Base-by-base conservation (phyloP, 2,888 invertebrate species). In the Eumerus sabulonum region DNA sequence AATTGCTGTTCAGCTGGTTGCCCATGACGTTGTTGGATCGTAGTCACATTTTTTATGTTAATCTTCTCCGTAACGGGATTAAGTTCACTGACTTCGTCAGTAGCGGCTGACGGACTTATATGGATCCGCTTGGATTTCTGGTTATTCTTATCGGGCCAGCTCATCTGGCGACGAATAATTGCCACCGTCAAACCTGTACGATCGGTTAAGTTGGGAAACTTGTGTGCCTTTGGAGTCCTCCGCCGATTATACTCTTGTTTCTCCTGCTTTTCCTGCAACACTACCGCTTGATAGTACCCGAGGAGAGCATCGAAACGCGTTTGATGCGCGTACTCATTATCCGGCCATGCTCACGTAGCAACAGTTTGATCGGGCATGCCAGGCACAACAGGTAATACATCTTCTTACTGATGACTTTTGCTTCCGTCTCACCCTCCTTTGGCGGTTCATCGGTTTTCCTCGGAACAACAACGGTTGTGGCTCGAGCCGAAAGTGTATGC, bases 331-430 rank as follows among this genome's bases (percentile, higher is more conserved):
- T 95, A 96, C 82, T 95, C 95, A 60, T 94, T 92, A 86, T 97
- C 96, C 3, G 96, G 96, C 98, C 98, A 99, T 2, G 94, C 93
- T 18, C 95, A 95, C 81, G 95, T 95, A 4, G 96, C 97, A 82
- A 95, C 93, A 83, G 93, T 91, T 87, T 98, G 98, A 90, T 99
- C 98, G 0, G 96, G 95, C 99, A 99, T 85, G 96, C 94, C 47
- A 96, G 94, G 89, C 99, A 99, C 0, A 95, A 94, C 83, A 99
- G 90, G 88, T 98, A 98, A 87, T 96, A 98, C 90, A 96, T 94
- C 89, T 98, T 98, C 86, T 93, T 93, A 0, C 91, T 91, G 48
- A 90, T 90, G 50, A 89, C 88, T 87, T 95, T 94, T 0, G 91
- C 89, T 62, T 90, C 1, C 87, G 84, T 82, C 90, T 88, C 84